Evolutionary conservation across 2,888 invertebrate genomes (phyloP).

Genomic region (Plemyria rubiginata): DNA sequence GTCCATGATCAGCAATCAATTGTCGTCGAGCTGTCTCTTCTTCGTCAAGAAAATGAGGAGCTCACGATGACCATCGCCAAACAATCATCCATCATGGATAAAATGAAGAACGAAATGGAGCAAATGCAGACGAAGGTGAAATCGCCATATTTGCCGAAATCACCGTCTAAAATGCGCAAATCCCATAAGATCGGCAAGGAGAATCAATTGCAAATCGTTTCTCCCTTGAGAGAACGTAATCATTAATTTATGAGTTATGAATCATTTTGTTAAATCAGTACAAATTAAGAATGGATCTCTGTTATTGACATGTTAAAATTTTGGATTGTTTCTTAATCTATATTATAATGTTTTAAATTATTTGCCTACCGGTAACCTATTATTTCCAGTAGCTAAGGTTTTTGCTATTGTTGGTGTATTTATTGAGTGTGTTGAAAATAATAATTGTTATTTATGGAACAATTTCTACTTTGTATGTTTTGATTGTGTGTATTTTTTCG

Average conservation of each 20-base stretch:
- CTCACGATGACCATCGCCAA: slow-evolving; percentile 73
- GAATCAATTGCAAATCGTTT: slow-evolving; percentile 67
- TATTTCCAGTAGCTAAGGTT: slow-evolving; percentile 14
- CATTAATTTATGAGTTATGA: slow-evolving; percentile 42
- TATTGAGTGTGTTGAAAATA: slow-evolving; percentile 27
- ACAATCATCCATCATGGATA: slow-evolving; percentile 75
- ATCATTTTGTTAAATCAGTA: slow-evolving; percentile 22
- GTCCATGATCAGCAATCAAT: slow-evolving; percentile 80
- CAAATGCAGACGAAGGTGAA: slow-evolving; percentile 65
- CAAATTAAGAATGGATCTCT: slow-evolving; percentile 34
- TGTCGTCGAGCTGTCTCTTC: slow-evolving; percentile 75
- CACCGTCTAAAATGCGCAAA: slow-evolving; percentile 71
- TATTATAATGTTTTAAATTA: slow-evolving; percentile 29
- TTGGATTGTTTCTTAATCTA: slow-evolving; percentile 29
- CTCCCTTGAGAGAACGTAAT: slow-evolving; percentile 77
- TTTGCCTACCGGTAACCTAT: slow-evolving; percentile 12
- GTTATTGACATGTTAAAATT: slow-evolving; percentile 30
- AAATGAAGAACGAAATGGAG: slow-evolving; percentile 74
- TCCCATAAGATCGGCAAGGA: slow-evolving; percentile 75
- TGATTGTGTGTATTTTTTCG: slow-evolving; percentile 34
- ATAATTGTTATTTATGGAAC: slow-evolving; percentile 19
- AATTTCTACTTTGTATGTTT: slow-evolving; percentile 24
- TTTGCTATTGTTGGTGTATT: slow-evolving; percentile 23
- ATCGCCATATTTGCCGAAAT: slow-evolving; percentile 71
- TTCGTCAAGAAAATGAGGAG: slow-evolving; percentile 80